Evolutionary conservation across 2,888 invertebrate species (phyloP).

Genomic region (Entomobrya multifasciata): DNA sequence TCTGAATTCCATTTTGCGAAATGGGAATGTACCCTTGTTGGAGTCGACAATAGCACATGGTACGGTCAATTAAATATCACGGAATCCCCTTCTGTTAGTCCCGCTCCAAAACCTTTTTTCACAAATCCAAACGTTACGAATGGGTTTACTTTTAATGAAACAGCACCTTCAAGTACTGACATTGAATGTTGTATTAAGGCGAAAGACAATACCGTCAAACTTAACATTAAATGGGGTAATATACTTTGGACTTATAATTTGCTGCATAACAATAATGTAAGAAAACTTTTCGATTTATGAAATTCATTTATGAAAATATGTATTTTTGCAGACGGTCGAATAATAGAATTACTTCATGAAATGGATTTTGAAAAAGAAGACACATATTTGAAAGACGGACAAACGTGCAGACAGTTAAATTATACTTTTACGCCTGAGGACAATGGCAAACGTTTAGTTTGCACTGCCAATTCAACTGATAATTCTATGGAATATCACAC

Average conservation of each 20-base stretch:
- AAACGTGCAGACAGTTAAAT: background rate
- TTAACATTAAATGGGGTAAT: conserved; percentile 18
- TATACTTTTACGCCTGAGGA: conserved; percentile 28
- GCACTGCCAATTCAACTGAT: background rate
- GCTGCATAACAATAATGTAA: too few species aligned
- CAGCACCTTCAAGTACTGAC: background rate
- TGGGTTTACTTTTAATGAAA: conserved; percentile 7
- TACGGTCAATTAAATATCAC: conserved; percentile 34
- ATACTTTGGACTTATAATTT: too few species aligned
- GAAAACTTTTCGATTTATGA: too few species aligned
- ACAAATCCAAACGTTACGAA: background rate
- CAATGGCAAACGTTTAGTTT: conserved; percentile 38
- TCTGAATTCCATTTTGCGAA: conserved; percentile 16
- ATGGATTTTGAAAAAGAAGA: background rate
- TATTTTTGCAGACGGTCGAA: too few species aligned
- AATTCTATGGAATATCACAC: background rate
- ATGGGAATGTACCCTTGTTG: conserved; percentile 49
- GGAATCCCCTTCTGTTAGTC: background rate
- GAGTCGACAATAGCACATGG: conserved; percentile 28
- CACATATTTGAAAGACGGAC: background rate
- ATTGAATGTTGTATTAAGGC: conserved; percentile 49
- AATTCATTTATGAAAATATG: too few species aligned
- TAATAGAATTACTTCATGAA: too few species aligned
- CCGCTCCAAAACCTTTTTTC: conserved; percentile 18
- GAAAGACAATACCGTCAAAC: background rate